Evolutionary conservation across 2,113 vertebrate species (phyloP).

Genomic region (Neoarius graeffei): DNA sequence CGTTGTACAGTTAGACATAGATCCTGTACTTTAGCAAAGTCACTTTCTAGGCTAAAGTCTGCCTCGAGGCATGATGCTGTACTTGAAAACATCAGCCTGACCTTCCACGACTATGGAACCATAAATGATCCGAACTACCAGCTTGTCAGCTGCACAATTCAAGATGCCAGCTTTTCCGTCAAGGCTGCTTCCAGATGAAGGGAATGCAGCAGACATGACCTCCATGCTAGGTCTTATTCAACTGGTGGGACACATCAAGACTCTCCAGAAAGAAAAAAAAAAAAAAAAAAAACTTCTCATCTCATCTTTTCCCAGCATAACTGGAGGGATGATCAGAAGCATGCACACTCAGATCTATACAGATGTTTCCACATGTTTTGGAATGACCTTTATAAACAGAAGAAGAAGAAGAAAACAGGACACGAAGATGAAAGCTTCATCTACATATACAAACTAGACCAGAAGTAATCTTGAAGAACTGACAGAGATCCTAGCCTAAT

Average conservation of each 20-base stretch:
- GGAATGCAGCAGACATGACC: slow-evolving; percentile 38
- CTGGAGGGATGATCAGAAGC: neutral
- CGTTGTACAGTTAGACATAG: neutral
- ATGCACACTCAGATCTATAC: neutral
- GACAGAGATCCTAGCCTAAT: no score
- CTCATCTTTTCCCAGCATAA: neutral
- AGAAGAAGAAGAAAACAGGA: neutral
- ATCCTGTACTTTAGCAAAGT: slow-evolving; percentile 12
- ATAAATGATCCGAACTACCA: neutral
- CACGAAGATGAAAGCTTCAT: neutral
- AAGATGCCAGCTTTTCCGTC: neutral
- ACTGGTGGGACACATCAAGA: slow-evolving; percentile 23
- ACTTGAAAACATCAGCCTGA: neutral
- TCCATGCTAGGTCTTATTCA: slow-evolving; percentile 40
- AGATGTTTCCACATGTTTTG: neutral
- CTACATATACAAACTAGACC: neutral
- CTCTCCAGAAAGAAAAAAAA: neutral
- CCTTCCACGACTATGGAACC: neutral
- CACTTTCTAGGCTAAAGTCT: neutral
- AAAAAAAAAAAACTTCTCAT: neutral
- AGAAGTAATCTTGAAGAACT: neutral
- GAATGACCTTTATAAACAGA: slow-evolving; percentile 14
- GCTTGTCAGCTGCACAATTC: neutral
- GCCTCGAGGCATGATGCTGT: neutral
- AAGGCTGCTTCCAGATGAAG: neutral